These are phyloP conservation scores for Pseudochirops corinnae DNA, from an alignment of 2,797 vertebrate species.

Conservation along the genomic window DNA sequence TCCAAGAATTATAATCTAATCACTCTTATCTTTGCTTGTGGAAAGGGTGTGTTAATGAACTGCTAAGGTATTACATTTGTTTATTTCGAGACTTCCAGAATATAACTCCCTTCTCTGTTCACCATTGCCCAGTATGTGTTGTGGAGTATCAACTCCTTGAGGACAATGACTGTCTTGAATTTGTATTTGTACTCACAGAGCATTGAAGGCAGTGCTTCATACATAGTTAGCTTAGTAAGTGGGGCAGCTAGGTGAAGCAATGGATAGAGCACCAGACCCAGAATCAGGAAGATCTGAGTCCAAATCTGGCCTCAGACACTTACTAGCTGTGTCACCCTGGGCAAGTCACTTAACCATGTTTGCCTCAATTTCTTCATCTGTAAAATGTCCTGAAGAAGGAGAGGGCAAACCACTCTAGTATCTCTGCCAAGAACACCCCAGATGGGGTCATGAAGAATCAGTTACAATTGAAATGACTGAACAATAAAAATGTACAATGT, in stretches of 20 bases:
- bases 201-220: neutral
- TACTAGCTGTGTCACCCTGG: neutral
- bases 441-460: neutral
- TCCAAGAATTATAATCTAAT: neutral
- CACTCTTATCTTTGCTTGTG: neutral
- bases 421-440: neutral
- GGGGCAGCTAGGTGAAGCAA: neutral
- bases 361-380: neutral
- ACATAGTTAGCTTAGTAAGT: neutral
- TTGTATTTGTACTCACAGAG: neutral
- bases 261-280: neutral
- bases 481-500: neutral
- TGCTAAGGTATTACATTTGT: neutral
- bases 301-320: neutral
- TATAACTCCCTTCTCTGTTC: neutral
- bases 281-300: neutral
- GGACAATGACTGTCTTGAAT: neutral
- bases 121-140: neutral
- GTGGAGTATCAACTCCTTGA: neutral
- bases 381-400: neutral
- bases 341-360: neutral
- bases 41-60: neutral
- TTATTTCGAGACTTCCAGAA: neutral
- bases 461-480: neutral
- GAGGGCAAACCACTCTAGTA: neutral